Evolutionary conservation across 2,113 vertebrate species (phyloP).

Genomic region (Oryzias melastigma): DNA sequence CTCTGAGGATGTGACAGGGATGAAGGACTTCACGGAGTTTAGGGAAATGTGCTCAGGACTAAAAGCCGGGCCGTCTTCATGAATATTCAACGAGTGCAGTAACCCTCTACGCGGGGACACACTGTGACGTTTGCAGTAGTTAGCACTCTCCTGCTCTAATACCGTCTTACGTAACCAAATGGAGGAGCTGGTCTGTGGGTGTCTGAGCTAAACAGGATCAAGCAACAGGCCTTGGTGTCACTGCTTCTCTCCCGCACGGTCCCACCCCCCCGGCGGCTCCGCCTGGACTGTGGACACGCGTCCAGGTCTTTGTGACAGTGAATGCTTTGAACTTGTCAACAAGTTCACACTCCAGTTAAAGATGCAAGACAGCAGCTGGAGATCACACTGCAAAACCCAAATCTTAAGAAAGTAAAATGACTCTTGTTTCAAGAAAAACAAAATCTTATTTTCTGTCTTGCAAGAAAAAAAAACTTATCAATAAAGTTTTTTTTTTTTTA

Average conservation of each 20-base stretch:
- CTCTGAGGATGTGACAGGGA: slow-evolving; percentile 13
- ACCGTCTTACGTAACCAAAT: slow-evolving; percentile 37
- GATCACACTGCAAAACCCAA: slow-evolving; percentile 33
- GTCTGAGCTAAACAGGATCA: slow-evolving; percentile 35
- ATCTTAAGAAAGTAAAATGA: too few species aligned
- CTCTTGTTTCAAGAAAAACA: too few species aligned
- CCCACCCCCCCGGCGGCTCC: not conserved
- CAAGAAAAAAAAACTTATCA: too few species aligned
- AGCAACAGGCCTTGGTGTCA: slow-evolving; percentile 38
- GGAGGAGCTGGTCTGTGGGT: not conserved
- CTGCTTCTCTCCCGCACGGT: not conserved
- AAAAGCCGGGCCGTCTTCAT: not conserved
- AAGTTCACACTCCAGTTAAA: too few species aligned
- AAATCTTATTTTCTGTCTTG: too few species aligned
- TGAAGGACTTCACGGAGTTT: not conserved
- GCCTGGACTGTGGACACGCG: slow-evolving; percentile 19
- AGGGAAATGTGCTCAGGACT: not conserved
- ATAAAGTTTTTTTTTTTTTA: too few species aligned
- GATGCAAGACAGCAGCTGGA: slow-evolving; percentile 28
- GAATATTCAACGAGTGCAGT: not conserved
- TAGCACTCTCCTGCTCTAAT: slow-evolving; percentile 7
- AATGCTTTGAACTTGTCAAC: not conserved
- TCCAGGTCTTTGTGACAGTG: slow-evolving; percentile 3
- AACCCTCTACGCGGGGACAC: slow-evolving; percentile 7
- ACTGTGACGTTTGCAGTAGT: slow-evolving; percentile 14